Base-by-base conservation (phyloP, 2,888 invertebrate species). In the Mesoligia furuncula region DNA sequence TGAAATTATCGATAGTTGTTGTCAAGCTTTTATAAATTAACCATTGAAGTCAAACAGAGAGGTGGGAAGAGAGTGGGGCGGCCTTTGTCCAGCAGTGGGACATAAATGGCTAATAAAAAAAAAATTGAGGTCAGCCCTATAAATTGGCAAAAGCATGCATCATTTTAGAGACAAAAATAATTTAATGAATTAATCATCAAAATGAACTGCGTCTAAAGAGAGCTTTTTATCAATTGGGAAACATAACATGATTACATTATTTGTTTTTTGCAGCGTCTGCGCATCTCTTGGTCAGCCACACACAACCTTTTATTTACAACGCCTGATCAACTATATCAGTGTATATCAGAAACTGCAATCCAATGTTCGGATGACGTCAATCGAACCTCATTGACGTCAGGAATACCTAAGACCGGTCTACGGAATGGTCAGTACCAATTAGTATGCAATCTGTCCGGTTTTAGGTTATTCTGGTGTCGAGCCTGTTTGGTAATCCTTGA, bases 291-390 rank as follows among this genome's bases (percentile, higher is more conserved):
- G 13, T 45, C 39, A 15, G 24, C 0, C 9, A n/a, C 9, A 17
- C 7, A 2, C 2, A 57, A 20, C n/a, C 31, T 51, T 48, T 66
- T 61, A 45, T 51, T 81, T 57, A 27, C 15, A 64, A 39, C 27
- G 54, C 4, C 36, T n/a, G 54, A 24, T 39, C 59, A 39, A 45
- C 4, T 45, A 54, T 42, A 7, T 54, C 36, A 67, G 17, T 36
- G 15, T 67, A 57, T 67, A 48, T 62, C 36, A 45, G 75, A 51
- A 51, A 71, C 39, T 70, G 61, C 76, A 65, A 48, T 66, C n/a
- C 54, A 24, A 54, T n/a, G 20, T 20, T 20, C 39, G 4, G 13
- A 42, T 85, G 82, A 83, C 85, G 83, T 85, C 83, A 83, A 83
- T 81, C 1, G 64, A 27, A 27, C 27, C 45, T 24, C 17, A 51